Conservation (phyloP, 2,113 vertebrate genomes). For the Nesoenas mayeri region DNA sequence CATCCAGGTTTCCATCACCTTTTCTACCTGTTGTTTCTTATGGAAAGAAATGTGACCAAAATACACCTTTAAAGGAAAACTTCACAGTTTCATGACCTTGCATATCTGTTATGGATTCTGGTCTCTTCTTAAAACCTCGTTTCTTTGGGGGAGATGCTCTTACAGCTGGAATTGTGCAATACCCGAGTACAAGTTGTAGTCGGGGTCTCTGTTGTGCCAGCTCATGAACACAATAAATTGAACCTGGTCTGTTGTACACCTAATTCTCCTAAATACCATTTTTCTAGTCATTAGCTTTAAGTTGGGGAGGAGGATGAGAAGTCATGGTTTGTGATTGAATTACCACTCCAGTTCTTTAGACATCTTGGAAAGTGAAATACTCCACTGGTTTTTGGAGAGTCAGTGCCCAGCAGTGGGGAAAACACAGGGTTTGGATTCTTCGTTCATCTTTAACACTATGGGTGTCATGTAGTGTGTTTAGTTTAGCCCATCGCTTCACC, state of each 20-base stretch:
- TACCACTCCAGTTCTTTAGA: not conserved
- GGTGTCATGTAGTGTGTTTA: not conserved
- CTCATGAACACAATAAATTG: not conserved
- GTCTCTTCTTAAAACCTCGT: not conserved
- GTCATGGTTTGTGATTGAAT: not conserved
- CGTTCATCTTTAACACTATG: not conserved
- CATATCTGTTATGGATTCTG: not conserved
- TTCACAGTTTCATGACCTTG: not conserved
- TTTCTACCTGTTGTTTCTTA: not conserved
- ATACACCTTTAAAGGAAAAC: not conserved
- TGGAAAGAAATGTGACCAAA: not conserved
- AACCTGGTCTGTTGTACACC: not conserved
- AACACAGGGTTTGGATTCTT: not conserved
- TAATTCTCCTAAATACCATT: not conserved
- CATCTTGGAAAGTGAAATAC: not conserved
- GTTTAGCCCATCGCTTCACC: not conserved
- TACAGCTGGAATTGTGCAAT: not conserved
- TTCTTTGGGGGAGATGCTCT: not conserved
- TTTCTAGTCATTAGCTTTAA: not conserved
- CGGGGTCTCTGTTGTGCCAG: not conserved
- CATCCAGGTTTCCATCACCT: not conserved
- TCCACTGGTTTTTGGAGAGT: not conserved
- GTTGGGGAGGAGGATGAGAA: not conserved
- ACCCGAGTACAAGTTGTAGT: not conserved
- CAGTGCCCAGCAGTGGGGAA: not conserved